A percentile compares a stretch with the other conserved stretches of the same genome.
Evolutionary conservation across 2,888 invertebrate genomes (phyloP).

Genomic region (Beris chalybata): DNA sequence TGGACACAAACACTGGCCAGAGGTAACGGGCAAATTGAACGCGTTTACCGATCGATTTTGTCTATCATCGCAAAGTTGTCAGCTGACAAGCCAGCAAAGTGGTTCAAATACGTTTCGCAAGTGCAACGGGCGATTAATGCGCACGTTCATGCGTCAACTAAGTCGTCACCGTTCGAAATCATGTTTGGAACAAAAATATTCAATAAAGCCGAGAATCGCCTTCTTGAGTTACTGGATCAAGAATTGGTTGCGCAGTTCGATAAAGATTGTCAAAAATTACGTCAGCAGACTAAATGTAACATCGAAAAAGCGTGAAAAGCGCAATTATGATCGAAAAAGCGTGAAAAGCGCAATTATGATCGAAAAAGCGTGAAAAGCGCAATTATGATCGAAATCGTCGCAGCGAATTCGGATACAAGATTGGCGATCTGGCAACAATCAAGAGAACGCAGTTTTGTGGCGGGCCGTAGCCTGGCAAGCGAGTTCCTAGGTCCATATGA

Average conservation of each 20-base stretch:
- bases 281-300: background rate
- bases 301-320: slow-evolving; percentile 1
- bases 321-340: slow-evolving; percentile 11
- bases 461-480: no score
- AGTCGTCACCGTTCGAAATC: background rate
- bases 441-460: no score
- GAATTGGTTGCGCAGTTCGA: background rate
- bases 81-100: background rate
- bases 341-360: no score
- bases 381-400: no score
- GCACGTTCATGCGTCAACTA: background rate
- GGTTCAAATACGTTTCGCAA: background rate
- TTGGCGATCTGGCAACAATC: no score
- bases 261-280: background rate
- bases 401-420: slow-evolving; percentile 9
- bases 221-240: slow-evolving; percentile 4
- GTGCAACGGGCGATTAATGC: background rate
- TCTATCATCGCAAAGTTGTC: background rate
- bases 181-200: background rate
- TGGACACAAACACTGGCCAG: background rate
- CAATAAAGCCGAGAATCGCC: background rate
- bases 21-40: slow-evolving; percentile 2
- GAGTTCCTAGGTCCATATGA: no score
- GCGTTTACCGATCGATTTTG: background rate
- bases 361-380: no score